Evolutionary conservation across 2,113 vertebrate species (phyloP).

Genomic region (Gallinago jamesoni): DNA sequence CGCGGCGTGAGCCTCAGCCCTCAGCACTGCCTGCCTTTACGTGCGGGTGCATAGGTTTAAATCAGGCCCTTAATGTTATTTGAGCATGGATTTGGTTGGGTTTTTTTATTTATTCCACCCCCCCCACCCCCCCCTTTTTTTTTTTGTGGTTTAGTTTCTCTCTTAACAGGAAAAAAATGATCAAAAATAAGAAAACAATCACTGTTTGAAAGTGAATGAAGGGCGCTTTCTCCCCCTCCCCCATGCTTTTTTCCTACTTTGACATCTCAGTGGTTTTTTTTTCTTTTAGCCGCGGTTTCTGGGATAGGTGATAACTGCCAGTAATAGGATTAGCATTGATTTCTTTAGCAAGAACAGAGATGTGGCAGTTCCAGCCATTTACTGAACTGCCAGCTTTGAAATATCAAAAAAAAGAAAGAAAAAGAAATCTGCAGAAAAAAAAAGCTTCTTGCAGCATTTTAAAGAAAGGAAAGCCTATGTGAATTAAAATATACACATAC

Average conservation of each 20-base stretch:
- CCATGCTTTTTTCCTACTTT: slow-evolving; percentile 84
- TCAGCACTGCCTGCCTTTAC: fast-evolving
- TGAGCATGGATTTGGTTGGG: slow-evolving; percentile 72
- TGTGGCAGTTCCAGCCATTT: slow-evolving; percentile 99
- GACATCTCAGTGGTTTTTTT: slow-evolving; percentile 93
- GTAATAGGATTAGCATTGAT: slow-evolving; percentile 99
- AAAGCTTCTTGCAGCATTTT: slow-evolving; percentile 88
- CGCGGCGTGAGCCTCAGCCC: fast-evolving
- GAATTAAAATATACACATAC: slow-evolving; percentile 72
- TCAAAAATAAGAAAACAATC: slow-evolving; percentile 87
- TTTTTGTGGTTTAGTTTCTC: slow-evolving; percentile 57
- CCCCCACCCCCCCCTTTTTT: fast-evolving
- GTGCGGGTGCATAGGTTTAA: not conserved
- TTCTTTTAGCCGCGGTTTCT: slow-evolving; percentile 93
- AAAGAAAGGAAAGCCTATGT: slow-evolving; percentile 90
- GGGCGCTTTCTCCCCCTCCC: slow-evolving; percentile 78
- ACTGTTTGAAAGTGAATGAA: slow-evolving; percentile 98
- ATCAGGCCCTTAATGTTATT: slow-evolving; percentile 78
- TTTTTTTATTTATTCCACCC: not conserved
- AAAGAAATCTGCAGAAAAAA: slow-evolving; percentile 73
- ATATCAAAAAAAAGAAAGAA: slow-evolving; percentile 96
- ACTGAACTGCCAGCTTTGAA: slow-evolving; percentile 99
- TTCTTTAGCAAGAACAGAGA: slow-evolving; percentile 99
- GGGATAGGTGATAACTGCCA: slow-evolving; percentile 99
- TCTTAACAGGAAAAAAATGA: slow-evolving; percentile 90